Evolutionary conservation across 2,113 vertebrate species (phyloP).

Genomic region (Barnardius zonarius): DNA sequence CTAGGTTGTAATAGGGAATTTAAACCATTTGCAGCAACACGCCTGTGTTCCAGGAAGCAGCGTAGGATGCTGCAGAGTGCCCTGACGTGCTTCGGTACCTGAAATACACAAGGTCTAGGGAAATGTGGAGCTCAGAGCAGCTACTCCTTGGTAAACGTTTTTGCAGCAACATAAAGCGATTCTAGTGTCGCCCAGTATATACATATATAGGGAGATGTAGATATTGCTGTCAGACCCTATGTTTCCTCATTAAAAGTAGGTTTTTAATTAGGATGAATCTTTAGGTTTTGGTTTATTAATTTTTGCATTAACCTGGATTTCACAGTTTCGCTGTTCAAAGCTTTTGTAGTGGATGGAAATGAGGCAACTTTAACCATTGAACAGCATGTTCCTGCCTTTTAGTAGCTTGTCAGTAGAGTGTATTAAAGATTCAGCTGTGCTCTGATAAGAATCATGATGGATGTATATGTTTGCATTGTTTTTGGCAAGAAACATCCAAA

Average conservation of each 20-base stretch:
- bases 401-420: slow-evolving; percentile 10
- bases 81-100: not conserved
- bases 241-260: not conserved
- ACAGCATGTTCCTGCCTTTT: slow-evolving; percentile 5
- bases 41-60: not conserved
- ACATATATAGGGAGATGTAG: not conserved
- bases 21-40: slow-evolving; percentile 37
- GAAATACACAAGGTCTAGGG: not conserved
- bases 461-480: slow-evolving; percentile 69
- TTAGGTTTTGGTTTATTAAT: not conserved
- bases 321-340: not conserved
- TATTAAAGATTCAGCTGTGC: slow-evolving; percentile 49
- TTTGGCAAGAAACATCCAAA: slow-evolving; percentile 61
- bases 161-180: not conserved
- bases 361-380: not conserved
- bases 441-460: slow-evolving; percentile 63
- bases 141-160: not conserved
- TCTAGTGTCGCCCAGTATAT: not conserved
- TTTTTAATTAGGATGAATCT: not conserved
- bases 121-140: not conserved
- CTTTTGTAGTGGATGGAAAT: not conserved
- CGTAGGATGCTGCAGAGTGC: not conserved
- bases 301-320: not conserved
- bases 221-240: not conserved
- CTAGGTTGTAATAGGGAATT: slow-evolving; percentile 37